Base-by-base conservation (phyloP, 2,113 vertebrate genomes). In the Gobio gobio region DNA sequence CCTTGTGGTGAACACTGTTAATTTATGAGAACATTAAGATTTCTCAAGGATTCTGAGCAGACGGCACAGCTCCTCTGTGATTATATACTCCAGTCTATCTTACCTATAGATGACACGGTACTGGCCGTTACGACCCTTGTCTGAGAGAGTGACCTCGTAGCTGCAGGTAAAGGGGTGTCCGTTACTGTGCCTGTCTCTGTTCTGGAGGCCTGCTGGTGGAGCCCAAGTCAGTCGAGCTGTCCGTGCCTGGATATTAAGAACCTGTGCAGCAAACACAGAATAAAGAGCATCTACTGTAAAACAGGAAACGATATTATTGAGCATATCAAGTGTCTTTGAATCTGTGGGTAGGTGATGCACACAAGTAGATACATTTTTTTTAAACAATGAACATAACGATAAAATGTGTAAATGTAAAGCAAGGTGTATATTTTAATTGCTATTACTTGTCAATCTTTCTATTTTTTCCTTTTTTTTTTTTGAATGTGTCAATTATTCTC, bases 21-120 rank as follows among this genome's bases (percentile, higher is more conserved):
- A 61, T 63, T 47, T 29, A 64, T 80, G 33, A 61, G 56, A 43
- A 61, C 76, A 59, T 58, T 9, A 78, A 78, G 33, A 59, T 2
- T 47, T 74, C 64, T 68, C 70, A 74, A 74, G 70, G 70, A 43
- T n/a, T 5, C 5, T 26, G 43, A 16, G 40, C 6, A 13, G n/a
- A 47, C 43, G 8, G 26, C 12, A 74, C 43, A 29, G 74, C 74
- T 54, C 47, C 49, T 51, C 47, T 54, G 14, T 33, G 47, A 43
- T 72, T 43, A 43, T 59, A 59, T 8, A 13, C 68, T 43, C 18
- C 3, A 20, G 36, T 70, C 66, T 12, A 70, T 0, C 18, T 88
- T 93, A 99, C 98, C 98, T 98, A 97, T 99, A 99, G 93, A 99
- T 95, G 82, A 95, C 92, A 90, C 96, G 97, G 93, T 97, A 99